Evolutionary conservation across 2,113 vertebrate genomes (phyloP), one percentile per base, ranked within the genome.

Genomic region (Myiozetetes cayanensis): DNA sequence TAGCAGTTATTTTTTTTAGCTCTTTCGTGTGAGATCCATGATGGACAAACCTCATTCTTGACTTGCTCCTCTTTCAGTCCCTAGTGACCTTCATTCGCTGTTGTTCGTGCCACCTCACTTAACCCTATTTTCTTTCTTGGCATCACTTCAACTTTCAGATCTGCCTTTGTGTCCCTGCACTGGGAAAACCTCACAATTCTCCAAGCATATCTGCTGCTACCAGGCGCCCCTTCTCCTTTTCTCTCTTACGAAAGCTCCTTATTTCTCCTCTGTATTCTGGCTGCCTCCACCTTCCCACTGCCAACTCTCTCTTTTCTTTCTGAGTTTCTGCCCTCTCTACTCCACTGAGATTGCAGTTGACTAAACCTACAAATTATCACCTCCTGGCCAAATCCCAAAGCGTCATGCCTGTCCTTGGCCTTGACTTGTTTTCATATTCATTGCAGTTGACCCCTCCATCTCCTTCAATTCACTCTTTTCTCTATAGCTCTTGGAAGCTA

Each of bases 371-470:
- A 92, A 96, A 94, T 94, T 96, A 92, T 97, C 96, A 81, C 90
- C 80, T 96, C 77, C 90, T 96, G 92, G 93, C 96, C 92, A 96
- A 95, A 96, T 95, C 94, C 90, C 96, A 97, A 79, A 75, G 92
- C 53, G 1, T 85, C 76, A n/a, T 89, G 77, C 90, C 70, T 93
- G 93, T 90, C 95, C 87, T 96, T 94, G 92, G 90, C 88, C 88
- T 95, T 96, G 80, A 68, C 92, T 87, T 90, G 94, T 95, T 92
- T 94, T 92, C 3, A 6, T 76, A 90, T 88, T 95, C 95, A 84
- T 50, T 96, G 73, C 72, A 86, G 75, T n/a, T 96, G 93, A 96
- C 94, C 93, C 73, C 20, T 94, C 68, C 86, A 53, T 94, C 79
- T 88, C 83, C 65, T 88, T 92, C 83, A 81, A 71, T 96, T 94